Base-by-base conservation (phyloP, 2,113 vertebrate genomes). In the Hystrix brachyura region DNA sequence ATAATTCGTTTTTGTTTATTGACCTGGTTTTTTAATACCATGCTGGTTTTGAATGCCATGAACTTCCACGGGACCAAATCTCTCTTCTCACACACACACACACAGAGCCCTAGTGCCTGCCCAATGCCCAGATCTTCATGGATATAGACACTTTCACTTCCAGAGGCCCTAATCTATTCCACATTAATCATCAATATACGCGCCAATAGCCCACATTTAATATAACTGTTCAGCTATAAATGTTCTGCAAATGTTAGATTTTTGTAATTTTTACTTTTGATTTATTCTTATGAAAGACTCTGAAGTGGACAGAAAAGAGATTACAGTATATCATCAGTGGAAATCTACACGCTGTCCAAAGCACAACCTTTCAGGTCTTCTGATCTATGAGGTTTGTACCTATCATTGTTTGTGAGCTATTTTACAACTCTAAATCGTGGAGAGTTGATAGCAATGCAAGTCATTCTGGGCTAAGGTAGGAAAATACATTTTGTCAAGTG, bases 371-470 rank as follows among this genome's bases (percentile, higher is more conserved):
- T n/a, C 76, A 93, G 67, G 79, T 72, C 51, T 91, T 87, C 87
- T 92, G 62, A 95, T 51, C 92, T 69, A 69, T 34, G n/a, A 43
- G 43, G 9, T 87, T 82, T 83, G 9, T 0, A n/a, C 34, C 53
- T 93, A 59, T 80, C 43, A 69, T 69, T 29, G n/a, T 86, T 38
- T 82, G 88, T 81, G 51, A 94, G 74, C 69, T 95, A 53, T 84
- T 95, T 94, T 87, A 96, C 83, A 92, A 60, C 4, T 80, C 91
- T 76, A 92, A 92, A 74, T 80, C 69, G 34, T 60, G 65, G 85
- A 59, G 29, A 69, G 62, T 85, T 55, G 64, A 81, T 59, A 83
- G 82, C 81, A 85, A 59, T 71, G 64, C 59, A 92, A 90, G 94
- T 87, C 84, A 90, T 90, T 81, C 74, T 69, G 46, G 3, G 74